Base-by-base conservation (phyloP, 2,888 invertebrate genomes). In the Papilio demoleus region DNA sequence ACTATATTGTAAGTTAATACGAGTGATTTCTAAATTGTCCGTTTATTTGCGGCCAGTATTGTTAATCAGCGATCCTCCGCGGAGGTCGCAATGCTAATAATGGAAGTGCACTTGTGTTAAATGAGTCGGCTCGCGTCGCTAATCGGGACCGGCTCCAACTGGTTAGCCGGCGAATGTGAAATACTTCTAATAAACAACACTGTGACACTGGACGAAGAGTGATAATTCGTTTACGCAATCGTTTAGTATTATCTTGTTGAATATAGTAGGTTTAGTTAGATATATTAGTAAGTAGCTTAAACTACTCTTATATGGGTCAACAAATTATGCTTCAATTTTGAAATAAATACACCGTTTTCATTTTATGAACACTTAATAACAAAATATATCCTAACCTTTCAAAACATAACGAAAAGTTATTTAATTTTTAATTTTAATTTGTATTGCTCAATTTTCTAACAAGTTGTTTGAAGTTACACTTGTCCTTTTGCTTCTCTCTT, bases 121-220 rank as follows among this genome's bases (percentile, higher is more conserved):
- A 77, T 72, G 72, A 71, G 73, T 72, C 71, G 73, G 72, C 72
- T 76, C 70, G 71, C 71, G 72, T 73, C 76, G 83, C 85, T 87
- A 88, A 87, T 84, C 79, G 74, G 65, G 75, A 65, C 73, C 75
- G 75, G 75, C 75, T 72, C 78, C 45, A 70, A 70, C 76, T 72
- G 75, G 79, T 79, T 79, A 79, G 79, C 75, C 73, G 72, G 74
- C 75, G 72, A 71, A 77, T 77, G 85, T 76, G 78, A 86, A 81
- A 84, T 83, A 78, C 79, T 76, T 76, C 83, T 82, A 82, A 84
- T 83, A 78, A 80, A 75, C 78, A 79, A 79, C 78, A 78, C 79
- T 74, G 75, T 77, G 79, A 78, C 76, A 77, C 77, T 75, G 66
- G 71, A 74, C 74, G 75, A 70, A 72, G 74, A 73, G 72, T 73